Evolutionary conservation across 1,140 invertebrate genomes (phyloP).

Genomic region (Oscheius sp.): DNA sequence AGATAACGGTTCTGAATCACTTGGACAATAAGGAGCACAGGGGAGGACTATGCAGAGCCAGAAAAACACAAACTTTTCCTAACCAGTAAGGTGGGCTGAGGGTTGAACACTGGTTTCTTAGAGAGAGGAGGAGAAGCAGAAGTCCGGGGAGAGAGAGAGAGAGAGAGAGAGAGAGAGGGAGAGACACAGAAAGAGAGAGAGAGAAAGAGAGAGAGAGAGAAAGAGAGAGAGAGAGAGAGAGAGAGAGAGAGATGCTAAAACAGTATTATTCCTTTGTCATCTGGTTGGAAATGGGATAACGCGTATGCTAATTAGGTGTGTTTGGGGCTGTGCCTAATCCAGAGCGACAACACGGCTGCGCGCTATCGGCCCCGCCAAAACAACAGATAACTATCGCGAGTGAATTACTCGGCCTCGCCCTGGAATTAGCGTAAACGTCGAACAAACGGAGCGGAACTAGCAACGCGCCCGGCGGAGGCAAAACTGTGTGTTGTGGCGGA

Average conservation of each 20-base stretch:
- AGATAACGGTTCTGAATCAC: too few species aligned
- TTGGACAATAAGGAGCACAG: too few species aligned
- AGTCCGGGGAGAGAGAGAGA: too few species aligned
- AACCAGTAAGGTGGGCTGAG: too few species aligned
- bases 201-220: background rate
- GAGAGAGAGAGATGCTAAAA: background rate
- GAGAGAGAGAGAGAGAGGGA: background rate
- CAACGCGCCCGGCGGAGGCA: background rate
- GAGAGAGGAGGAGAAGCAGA: too few species aligned
- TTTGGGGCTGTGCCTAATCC: background rate
- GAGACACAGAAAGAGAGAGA: background rate
- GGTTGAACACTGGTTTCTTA: too few species aligned
- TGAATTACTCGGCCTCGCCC: background rate
- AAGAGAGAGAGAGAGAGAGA: background rate
- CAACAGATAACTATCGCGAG: slow-evolving; percentile 8
- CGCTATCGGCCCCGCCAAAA: background rate
- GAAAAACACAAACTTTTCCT: too few species aligned
- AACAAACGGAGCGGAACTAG: background rate
- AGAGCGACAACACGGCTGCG: slow-evolving; percentile 3
- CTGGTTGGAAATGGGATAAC: background rate
- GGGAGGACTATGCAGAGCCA: too few species aligned
- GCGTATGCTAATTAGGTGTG: background rate
- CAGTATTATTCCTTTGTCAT: too few species aligned
- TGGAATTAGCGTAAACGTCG: background rate
- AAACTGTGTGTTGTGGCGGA: background rate